Base-by-base conservation (phyloP, 2,888 invertebrate species). In the Exephanes ischioxanthus region DNA sequence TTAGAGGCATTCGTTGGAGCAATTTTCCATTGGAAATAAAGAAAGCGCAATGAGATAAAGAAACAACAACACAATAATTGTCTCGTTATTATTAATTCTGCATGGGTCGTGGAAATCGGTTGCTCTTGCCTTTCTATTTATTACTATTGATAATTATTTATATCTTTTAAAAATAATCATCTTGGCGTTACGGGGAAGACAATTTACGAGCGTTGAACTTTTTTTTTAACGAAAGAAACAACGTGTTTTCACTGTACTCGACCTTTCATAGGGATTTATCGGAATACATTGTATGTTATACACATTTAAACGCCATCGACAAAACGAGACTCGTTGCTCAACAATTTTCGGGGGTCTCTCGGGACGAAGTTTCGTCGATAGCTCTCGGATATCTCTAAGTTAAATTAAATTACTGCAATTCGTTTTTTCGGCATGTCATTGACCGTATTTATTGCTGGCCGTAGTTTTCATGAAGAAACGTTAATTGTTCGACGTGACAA, bases 401-500 rank as follows among this genome's bases (percentile, higher is more conserved):
- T 53, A 7, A n/a, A 19, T n/a, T 22, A 55, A 19, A 19, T 9
- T 22, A 16, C n/a, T 14, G 7, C 30, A 5, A 0, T 33, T 33
- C 5, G 2, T 33, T 5, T 33, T 33, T 33, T 33, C 30, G 14
- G 48, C 48, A 9, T n/a, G 19, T 26, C 26, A 16, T 48, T 9
- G 45, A 26, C n/a, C 14, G 16, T 30, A 61, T 33, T 33, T 33
- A 33, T 33, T 3, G 4, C 30, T 33, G 30, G 30, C 30, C 30
- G 30, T 33, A 33, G 30, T 73, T 81, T 68, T 68, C 67, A 9
- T 81, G 55, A 4, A 81, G 48, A 16, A 81, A 81, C 22, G 73
- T 66, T 26, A 75, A 41, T 75, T 75, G 67, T 45, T 81, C 75
- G 0, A 81, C 81, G 19, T 81, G 81, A 33, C 48, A 58, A 41